A percentile compares a stretch with the other conserved stretches of the same genome.
Evolutionary conservation across 2,888 invertebrate species (phyloP).

Genomic region (Himalopsyche tibetana): DNA sequence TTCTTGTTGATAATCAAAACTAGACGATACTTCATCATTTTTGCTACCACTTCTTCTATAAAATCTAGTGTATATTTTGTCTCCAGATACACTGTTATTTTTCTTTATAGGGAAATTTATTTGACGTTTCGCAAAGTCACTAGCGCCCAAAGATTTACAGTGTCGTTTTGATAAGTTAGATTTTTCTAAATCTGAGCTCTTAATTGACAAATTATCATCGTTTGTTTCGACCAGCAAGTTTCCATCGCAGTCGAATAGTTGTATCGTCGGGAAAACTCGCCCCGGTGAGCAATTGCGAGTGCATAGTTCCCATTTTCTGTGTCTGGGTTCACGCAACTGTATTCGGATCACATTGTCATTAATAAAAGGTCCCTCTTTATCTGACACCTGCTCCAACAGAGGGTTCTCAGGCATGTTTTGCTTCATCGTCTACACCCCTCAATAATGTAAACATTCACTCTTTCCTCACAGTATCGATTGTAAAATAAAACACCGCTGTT

Average conservation of each 20-base stretch:
- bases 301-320: conserved; percentile 81
- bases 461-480: background rate
- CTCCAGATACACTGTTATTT: conserved; percentile 74
- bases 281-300: conserved; percentile 80
- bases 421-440: conserved; percentile 50
- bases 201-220: conserved; percentile 76
- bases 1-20: conserved; percentile 21
- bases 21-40: conserved; percentile 50
- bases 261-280: conserved; percentile 78
- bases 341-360: conserved; percentile 79
- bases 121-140: conserved; percentile 62
- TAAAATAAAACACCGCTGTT: background rate
- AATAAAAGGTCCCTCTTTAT: conserved; percentile 74
- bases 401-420: conserved; percentile 61
- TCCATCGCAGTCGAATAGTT: conserved; percentile 80
- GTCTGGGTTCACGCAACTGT: conserved; percentile 79
- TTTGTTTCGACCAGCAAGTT: conserved; percentile 79
- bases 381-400: conserved; percentile 62
- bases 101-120: conserved; percentile 71
- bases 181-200: conserved; percentile 72
- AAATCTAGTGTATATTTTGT: conserved; percentile 73
- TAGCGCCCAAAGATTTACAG: conserved; percentile 66
- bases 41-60: conserved; percentile 67
- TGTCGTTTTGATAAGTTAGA: conserved; percentile 69
- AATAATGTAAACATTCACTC: conserved; percentile 1